Conservation (phyloP, 2,888 invertebrate species). For the Resseliella maxima region DNA sequence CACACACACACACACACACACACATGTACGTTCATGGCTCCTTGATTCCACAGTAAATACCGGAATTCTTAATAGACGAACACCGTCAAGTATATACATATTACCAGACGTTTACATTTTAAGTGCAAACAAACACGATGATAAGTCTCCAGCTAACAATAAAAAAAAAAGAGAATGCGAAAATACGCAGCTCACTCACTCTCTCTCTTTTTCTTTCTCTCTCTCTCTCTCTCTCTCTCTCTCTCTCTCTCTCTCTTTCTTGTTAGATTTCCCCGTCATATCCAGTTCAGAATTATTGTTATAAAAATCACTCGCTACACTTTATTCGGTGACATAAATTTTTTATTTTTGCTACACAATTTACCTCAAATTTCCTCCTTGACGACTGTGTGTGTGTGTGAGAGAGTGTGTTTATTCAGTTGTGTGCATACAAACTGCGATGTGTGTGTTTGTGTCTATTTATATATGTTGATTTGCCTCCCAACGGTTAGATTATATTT, state of each 20-base stretch:
- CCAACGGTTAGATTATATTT: background rate
- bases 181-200: background rate
- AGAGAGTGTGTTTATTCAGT: background rate
- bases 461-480: background rate
- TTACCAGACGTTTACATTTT: slow-evolving; percentile 43
- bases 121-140: slow-evolving; percentile 34
- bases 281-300: slow-evolving; percentile 20
- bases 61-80: background rate
- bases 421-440: background rate
- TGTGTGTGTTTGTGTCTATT: too few species aligned
- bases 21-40: background rate
- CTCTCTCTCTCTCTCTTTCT: background rate
- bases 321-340: background rate
- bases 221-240: background rate
- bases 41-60: slow-evolving; percentile 29
- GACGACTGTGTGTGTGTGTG: too few species aligned
- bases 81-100: background rate
- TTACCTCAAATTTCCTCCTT: slow-evolving; percentile 2
- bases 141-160: slow-evolving; percentile 23
- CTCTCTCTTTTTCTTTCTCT: background rate
- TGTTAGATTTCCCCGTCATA: too few species aligned
- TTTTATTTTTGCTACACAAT: slow-evolving; percentile 27
- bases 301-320: slow-evolving; percentile 38
- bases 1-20: background rate
- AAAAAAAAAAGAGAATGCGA: background rate